Evolutionary conservation across 2,888 invertebrate species (phyloP).

Genomic region (Phaonia tiefii): DNA sequence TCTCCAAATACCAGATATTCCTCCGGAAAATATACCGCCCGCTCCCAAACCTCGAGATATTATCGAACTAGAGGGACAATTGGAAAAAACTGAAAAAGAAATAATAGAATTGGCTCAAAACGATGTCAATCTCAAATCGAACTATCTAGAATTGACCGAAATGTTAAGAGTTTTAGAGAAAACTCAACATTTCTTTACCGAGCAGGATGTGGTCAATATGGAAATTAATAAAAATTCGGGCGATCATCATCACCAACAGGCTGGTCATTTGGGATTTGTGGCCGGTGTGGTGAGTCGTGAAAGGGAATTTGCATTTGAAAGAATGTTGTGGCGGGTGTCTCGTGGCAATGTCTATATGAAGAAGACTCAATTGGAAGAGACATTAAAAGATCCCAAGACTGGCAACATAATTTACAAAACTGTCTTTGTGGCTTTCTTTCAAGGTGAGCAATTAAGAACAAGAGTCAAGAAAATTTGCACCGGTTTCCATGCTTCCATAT

Average conservation of each 20-base stretch:
- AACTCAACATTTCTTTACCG: slow-evolving; percentile 85
- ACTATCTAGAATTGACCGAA: slow-evolving; percentile 95
- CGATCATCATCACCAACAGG: slow-evolving; percentile 81
- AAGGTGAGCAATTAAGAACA: slow-evolving; percentile 92
- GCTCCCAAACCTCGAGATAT: slow-evolving; percentile 91
- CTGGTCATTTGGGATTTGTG: slow-evolving; percentile 85
- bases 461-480: slow-evolving; percentile 93
- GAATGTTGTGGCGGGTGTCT: slow-evolving; percentile 94
- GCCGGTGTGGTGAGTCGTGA: slow-evolving; percentile 93
- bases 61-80: slow-evolving; percentile 90
- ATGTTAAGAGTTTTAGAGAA: slow-evolving; percentile 95
- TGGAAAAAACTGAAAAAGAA: slow-evolving; percentile 98
- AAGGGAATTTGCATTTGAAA: slow-evolving; percentile 90
- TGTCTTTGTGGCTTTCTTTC: slow-evolving; percentile 91
- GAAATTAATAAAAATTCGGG: slow-evolving; percentile 74
- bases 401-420: slow-evolving; percentile 88
- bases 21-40: slow-evolving; percentile 85
- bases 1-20: slow-evolving; percentile 87
- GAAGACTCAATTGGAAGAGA: slow-evolving; percentile 88
- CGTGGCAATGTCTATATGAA: slow-evolving; percentile 92
- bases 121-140: slow-evolving; percentile 95
- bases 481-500: slow-evolving; percentile 92
- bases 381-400: slow-evolving; percentile 89
- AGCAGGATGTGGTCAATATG: slow-evolving; percentile 78
- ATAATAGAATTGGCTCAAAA: slow-evolving; percentile 96